These are phyloP conservation scores for Aethes cnicana DNA, from an alignment of 2,888 invertebrate species.

Conservation along the genomic window DNA sequence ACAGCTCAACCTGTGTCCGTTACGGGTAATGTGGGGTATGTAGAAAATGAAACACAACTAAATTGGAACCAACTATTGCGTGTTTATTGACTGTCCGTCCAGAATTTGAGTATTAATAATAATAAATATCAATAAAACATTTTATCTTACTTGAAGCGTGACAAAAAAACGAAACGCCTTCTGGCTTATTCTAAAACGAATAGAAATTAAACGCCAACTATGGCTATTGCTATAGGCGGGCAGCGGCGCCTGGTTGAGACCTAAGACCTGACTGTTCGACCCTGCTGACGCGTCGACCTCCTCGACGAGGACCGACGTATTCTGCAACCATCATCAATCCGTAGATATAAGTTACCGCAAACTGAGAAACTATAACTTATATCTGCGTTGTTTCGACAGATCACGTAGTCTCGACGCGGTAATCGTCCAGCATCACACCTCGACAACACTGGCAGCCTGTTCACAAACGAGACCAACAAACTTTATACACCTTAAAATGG, in stretches of 20 bases:
- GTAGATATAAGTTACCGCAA: no score
- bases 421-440: conserved; percentile 6
- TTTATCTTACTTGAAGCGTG: conserved; percentile 76
- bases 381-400: no score
- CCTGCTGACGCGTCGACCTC: neutral
- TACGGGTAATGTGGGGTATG: neutral
- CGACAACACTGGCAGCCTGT: conserved; percentile 14
- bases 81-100: conserved; percentile 82
- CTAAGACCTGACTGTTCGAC: conserved; percentile 13
- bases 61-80: conserved; percentile 82
- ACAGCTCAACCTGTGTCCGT: no score
- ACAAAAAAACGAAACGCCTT: conserved; percentile 69
- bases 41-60: conserved; percentile 55
- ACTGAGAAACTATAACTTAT: no score
- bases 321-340: no score
- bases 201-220: conserved; percentile 79
- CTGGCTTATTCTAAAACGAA: conserved; percentile 81
- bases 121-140: conserved; percentile 66
- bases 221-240: conserved; percentile 75
- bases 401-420: no score
- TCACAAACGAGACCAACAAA: neutral
- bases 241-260: conserved; percentile 25
- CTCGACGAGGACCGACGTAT: no score
- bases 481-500: conserved; percentile 15
- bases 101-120: conserved; percentile 64